Percentiles rank a stretch among this genome's conserved stretches.
These are phyloP conservation scores for Drosophila demipolita DNA, from an alignment of 2,888 invertebrate species.

Conservation along the genomic window DNA sequence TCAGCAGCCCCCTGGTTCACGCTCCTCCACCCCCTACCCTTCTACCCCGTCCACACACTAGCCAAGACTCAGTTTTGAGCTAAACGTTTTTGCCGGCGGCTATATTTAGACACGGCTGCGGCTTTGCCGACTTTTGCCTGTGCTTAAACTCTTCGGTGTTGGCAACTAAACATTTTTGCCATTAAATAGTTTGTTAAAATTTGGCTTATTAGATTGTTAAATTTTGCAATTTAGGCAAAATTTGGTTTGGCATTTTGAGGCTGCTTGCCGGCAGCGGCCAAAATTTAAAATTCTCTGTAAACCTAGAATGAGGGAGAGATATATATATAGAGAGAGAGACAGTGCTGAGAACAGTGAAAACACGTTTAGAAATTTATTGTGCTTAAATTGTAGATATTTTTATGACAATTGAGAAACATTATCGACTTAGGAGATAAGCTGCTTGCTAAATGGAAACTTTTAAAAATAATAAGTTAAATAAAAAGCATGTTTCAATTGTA, in stretches of 20 bases:
- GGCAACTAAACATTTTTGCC: conserved; percentile 66
- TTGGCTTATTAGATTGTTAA: conserved; percentile 79
- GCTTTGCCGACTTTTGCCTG: conserved; percentile 24
- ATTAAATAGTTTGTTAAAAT: conserved; percentile 81
- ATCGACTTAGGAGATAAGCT: not conserved
- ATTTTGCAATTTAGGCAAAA: conserved; percentile 79
- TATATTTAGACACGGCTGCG: conserved; percentile 67
- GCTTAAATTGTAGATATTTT: conserved; percentile 1
- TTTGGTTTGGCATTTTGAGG: conserved; percentile 66
- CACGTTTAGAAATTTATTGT: conserved; percentile 4
- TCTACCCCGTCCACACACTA: not conserved
- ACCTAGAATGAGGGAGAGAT: not conserved
- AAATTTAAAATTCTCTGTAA: conserved; percentile 1
- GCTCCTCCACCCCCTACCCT: not conserved
- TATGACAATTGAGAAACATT: not conserved
- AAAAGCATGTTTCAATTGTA: not conserved
- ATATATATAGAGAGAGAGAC: not conserved
- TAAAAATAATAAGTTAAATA: not conserved
- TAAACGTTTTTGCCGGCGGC: conserved; percentile 74
- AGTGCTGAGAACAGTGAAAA: conserved; percentile 22
- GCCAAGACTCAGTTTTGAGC: conserved; percentile 50
- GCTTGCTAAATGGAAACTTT: not conserved
- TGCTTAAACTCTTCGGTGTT: conserved; percentile 30
- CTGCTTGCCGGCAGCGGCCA: conserved; percentile 15
- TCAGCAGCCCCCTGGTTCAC: not conserved